Percentiles rank a stretch among this genome's conserved stretches.
These are phyloP conservation scores for Crocuta crocuta DNA, from an alignment of 2,113 vertebrate genomes.

Conservation along the genomic window DNA sequence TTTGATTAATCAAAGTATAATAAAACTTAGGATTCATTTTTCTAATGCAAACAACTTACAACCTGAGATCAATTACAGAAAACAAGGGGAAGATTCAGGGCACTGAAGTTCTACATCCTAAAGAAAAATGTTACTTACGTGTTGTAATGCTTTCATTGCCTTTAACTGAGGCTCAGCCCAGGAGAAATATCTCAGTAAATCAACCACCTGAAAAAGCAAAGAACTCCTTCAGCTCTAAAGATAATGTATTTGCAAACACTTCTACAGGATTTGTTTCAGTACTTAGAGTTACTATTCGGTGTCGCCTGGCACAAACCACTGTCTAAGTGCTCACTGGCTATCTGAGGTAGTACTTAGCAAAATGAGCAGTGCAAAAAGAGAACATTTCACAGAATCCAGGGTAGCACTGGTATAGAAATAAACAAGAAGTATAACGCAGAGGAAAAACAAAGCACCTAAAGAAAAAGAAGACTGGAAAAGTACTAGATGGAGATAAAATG, in stretches of 20 bases:
- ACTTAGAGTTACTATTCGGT: not conserved
- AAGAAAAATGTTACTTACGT: conserved; percentile 90
- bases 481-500: not conserved
- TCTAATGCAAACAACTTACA: conserved; percentile 23
- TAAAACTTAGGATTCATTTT: not conserved
- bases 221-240: conserved; percentile 21
- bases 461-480: not conserved
- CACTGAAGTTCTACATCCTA: not conserved
- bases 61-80: not conserved
- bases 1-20: not conserved
- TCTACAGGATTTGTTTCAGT: not conserved
- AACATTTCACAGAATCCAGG: not conserved
- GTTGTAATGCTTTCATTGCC: conserved; percentile 97
- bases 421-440: not conserved
- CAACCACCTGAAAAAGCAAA: conserved; percentile 93
- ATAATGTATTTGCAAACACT: not conserved
- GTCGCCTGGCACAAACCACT: not conserved
- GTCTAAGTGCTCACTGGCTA: not conserved
- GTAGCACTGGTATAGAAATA: not conserved
- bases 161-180: conserved; percentile 99
- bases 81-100: not conserved
- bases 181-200: conserved; percentile 97
- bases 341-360: not conserved
- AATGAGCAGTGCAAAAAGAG: not conserved
- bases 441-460: not conserved